Evolutionary conservation across 2,888 invertebrate species (phyloP), one percentile per base, ranked within the genome.

Genomic region (Lycocerus yunnanus): DNA sequence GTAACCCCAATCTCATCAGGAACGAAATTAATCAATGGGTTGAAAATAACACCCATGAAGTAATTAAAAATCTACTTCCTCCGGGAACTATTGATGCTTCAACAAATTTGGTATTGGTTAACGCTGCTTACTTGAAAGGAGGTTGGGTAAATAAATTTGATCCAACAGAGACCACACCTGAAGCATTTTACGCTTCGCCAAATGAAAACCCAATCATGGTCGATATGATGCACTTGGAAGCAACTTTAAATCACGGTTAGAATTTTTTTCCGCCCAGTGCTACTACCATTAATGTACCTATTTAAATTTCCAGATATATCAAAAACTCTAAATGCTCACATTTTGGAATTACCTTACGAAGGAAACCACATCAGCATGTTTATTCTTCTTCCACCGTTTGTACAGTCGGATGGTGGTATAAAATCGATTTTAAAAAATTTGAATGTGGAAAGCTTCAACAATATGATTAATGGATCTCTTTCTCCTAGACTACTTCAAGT

Each of bases 121-220:
- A 97, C 84, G 96, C 96, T 0, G 95, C 96, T 0, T 97, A 95
- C 84, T 96, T 97, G 88, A 97, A 96, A 83, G 96, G 96, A 1
- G 89, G 93, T 18, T 97, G 97, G 97, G 90, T 92, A 16, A 93
- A 92, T 16, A 92, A 93, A 82, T 97, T 97, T 85, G 90, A 92
- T 21, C 88, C 90, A 0, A 90, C 91, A 15, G 88, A 90, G 68
- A 96, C 96, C 0, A 91, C 90, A 84, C 91, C 91, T 74, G 93
- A 93, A 82, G 90, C 94, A 0, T 96, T 96, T 88, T 94, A 93
- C 82, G 91, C 93, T 1, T 91, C 92, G 0, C 90, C 91, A 68
- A 90, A 91, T 0, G 91, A 93, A 71, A 92, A 93, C 85, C 27
- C 27, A 27, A 92, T 93, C 0, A 89, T 94, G 73, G 93, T 94